Percentiles rank a stretch among this genome's conserved stretches.
These are phyloP conservation scores for Lasioglossum marginatum DNA, from an alignment of 2,888 invertebrate species.

Conservation along the genomic window DNA sequence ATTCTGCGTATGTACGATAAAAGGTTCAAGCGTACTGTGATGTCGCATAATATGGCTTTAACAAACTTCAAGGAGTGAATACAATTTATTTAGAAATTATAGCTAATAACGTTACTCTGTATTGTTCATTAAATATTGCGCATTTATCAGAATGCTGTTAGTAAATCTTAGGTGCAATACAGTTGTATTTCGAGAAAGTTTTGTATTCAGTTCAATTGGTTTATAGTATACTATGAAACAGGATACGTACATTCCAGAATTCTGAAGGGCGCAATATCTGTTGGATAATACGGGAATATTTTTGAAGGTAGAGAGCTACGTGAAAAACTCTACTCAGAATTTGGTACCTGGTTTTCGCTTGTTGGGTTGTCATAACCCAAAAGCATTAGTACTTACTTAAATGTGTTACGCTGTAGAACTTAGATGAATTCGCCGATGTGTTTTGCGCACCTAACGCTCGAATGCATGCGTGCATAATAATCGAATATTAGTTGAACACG, in stretches of 20 bases:
- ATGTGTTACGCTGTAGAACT: conserved; percentile 47
- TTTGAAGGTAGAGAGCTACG: not conserved
- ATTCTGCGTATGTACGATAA: conserved; percentile 10
- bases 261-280: conserved; percentile 11
- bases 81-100: not conserved
- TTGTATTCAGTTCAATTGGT: not conserved
- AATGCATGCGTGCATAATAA: conserved; percentile 34
- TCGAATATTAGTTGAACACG: conserved; percentile 31
- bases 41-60: conserved; percentile 9
- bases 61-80: not conserved
- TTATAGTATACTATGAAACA: not conserved
- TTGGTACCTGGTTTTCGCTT: conserved; percentile 73
- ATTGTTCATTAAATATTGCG: conserved; percentile 33
- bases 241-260: not conserved
- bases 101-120: conserved; percentile 6
- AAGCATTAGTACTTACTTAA: conserved; percentile 52
- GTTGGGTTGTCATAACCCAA: conserved; percentile 40
- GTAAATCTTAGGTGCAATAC: not conserved
- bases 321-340: conserved; percentile 1
- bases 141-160: conserved; percentile 5
- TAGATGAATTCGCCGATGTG: conserved; percentile 43
- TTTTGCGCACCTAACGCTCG: conserved; percentile 37
- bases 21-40: conserved; percentile 6
- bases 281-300: conserved; percentile 30
- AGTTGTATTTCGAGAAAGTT: conserved; percentile 15